Evolutionary conservation across 2,888 invertebrate species (phyloP).

Genomic region (Timandra comae): DNA sequence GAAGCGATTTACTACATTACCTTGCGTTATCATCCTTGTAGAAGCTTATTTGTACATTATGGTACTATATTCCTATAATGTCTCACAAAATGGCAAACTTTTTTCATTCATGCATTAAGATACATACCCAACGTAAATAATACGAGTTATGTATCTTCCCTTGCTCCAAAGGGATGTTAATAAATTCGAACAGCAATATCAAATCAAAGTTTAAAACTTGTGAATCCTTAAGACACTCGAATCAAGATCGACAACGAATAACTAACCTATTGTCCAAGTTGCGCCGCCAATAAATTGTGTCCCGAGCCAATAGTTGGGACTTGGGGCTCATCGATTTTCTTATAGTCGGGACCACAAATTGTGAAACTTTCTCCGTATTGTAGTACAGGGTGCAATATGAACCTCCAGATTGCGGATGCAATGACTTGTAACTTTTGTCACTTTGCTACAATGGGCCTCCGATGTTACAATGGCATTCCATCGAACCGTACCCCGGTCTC

Average conservation of each 20-base stretch:
- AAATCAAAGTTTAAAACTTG: slow-evolving; percentile 25
- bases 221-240: slow-evolving; percentile 31
- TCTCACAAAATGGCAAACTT: too few species aligned
- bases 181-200: slow-evolving; percentile 20
- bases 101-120: background rate
- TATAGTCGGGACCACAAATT: slow-evolving; percentile 50
- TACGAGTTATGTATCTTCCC: background rate
- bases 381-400: slow-evolving; percentile 53
- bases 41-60: too few species aligned
- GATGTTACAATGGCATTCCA: slow-evolving; percentile 23
- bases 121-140: background rate
- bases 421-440: slow-evolving; percentile 48
- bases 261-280: slow-evolving; percentile 54
- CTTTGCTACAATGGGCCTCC: slow-evolving; percentile 25
- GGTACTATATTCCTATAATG: too few species aligned
- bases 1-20: background rate
- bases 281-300: slow-evolving; percentile 50
- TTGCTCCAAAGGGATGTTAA: background rate
- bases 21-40: too few species aligned
- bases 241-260: slow-evolving; percentile 48
- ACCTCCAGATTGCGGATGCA: slow-evolving; percentile 51
- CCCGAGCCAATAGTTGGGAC: slow-evolving; percentile 46
- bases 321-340: slow-evolving; percentile 47
- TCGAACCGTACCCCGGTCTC: background rate
- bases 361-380: slow-evolving; percentile 54